These are phyloP conservation scores for Furcifer pardalis DNA, from an alignment of 2,797 vertebrate species.

Conservation along the genomic window DNA sequence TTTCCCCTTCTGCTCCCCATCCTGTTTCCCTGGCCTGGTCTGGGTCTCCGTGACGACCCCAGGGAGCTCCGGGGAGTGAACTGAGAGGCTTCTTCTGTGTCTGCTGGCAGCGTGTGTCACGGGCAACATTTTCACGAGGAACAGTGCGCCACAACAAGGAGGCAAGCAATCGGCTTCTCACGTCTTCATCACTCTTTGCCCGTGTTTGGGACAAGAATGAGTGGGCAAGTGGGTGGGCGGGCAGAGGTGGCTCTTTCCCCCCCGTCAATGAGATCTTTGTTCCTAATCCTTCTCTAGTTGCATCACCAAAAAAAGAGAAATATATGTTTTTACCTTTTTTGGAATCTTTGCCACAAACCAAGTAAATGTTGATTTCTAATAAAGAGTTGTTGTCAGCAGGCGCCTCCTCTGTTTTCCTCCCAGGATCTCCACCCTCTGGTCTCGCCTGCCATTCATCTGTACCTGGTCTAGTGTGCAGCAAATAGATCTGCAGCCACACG, in stretches of 20 bases:
- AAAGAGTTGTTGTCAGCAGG: too few species aligned
- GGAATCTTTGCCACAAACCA: neutral
- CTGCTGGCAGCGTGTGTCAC: neutral
- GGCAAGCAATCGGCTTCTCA: accelerated
- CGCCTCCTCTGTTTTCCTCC: too few species aligned
- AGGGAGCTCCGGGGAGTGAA: neutral
- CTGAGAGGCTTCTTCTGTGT: neutral
- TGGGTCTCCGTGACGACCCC: neutral
- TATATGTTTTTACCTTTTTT: neutral
- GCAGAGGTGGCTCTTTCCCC: too few species aligned
- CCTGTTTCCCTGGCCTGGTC: accelerated
- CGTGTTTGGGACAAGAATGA: accelerated
- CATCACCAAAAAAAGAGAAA: neutral
- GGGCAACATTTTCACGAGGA: neutral
- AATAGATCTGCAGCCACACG: too few species aligned
- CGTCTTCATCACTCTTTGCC: too few species aligned
- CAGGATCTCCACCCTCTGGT: too few species aligned
- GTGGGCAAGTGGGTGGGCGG: neutral
- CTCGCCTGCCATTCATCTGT: too few species aligned
- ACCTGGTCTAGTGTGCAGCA: neutral
- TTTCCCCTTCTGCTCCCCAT: neutral
- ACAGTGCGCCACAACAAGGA: neutral
- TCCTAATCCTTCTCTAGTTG: neutral
- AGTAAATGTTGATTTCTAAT: neutral
- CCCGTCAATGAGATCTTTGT: neutral